Percentiles rank a stretch among this genome's conserved stretches.
These are phyloP conservation scores for Tinea pellionella DNA, from an alignment of 2,888 invertebrate species.

Conservation along the genomic window DNA sequence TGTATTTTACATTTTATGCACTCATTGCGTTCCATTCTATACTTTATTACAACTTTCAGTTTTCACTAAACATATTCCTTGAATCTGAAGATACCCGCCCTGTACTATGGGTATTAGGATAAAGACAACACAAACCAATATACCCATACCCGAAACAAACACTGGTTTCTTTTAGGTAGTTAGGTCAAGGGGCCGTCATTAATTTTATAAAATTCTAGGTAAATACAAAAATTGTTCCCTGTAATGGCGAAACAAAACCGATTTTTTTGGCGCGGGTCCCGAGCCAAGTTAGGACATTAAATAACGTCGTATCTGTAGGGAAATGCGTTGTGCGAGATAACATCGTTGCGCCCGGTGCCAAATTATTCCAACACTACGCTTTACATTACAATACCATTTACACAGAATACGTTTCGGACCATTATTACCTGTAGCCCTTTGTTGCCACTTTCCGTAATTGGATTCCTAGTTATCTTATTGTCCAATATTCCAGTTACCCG, in stretches of 20 bases:
- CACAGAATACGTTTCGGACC: background rate
- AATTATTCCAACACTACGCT: slow-evolving; percentile 61
- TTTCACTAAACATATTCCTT: too few species aligned
- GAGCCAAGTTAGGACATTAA: slow-evolving; percentile 58
- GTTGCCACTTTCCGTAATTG: background rate
- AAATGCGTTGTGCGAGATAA: slow-evolving; percentile 47
- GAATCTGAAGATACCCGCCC: too few species aligned
- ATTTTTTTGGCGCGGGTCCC: slow-evolving; percentile 24
- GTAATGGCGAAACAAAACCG: slow-evolving; percentile 2
- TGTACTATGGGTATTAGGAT: too few species aligned
- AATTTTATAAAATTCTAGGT: background rate
- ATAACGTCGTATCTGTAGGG: slow-evolving; percentile 59
- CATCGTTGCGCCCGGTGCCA: slow-evolving; percentile 54
- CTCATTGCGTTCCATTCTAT: too few species aligned
- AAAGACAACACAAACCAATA: too few species aligned
- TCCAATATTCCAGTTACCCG: background rate
- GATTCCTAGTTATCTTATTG: slow-evolving; percentile 4
- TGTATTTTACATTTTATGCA: too few species aligned
- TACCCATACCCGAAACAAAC: too few species aligned
- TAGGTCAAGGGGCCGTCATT: background rate
- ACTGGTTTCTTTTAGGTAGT: too few species aligned
- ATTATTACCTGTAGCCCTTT: slow-evolving; percentile 9
- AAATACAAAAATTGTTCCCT: slow-evolving; percentile 7
- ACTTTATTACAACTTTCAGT: too few species aligned
- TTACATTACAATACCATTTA: slow-evolving; percentile 32